These are phyloP conservation scores for Choristoneura rosaceana DNA, from an alignment of 2,888 invertebrate species.

Conservation along the genomic window DNA sequence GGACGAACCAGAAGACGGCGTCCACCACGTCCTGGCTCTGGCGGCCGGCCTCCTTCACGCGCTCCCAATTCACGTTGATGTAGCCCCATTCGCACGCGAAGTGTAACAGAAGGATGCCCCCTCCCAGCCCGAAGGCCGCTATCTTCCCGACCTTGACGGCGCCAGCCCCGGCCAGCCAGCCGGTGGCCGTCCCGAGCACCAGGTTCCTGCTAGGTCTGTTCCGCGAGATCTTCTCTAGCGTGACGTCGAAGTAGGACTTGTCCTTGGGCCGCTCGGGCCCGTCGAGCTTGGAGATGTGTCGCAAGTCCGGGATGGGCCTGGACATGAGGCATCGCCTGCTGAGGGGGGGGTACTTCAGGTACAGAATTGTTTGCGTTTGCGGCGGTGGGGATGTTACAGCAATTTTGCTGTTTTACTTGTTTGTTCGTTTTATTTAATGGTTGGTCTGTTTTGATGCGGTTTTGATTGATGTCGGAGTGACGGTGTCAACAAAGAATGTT, in stretches of 20 bases:
- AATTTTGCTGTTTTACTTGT: not conserved
- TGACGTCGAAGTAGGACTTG: constrained; percentile 57
- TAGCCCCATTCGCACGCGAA: constrained; percentile 95
- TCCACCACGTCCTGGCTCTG: constrained; percentile 91
- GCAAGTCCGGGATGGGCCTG: constrained; percentile 62
- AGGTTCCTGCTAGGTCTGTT: constrained; percentile 63
- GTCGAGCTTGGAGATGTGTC: constrained; percentile 52
- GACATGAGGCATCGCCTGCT: constrained; percentile 62
- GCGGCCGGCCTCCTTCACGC: constrained; percentile 90
- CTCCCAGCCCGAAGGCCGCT: constrained; percentile 95
- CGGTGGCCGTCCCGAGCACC: constrained; percentile 65
- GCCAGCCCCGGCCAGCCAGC: constrained; percentile 90
- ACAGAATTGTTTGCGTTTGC: constrained; percentile 32
- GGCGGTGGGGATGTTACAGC: not conserved
- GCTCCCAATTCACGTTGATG: constrained; percentile 95
- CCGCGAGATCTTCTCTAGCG: constrained; percentile 58
- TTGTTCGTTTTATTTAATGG: not conserved
- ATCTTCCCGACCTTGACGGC: constrained; percentile 94
- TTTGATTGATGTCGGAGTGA: constrained; percentile 20
- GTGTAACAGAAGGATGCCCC: constrained; percentile 94
- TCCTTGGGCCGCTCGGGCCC: constrained; percentile 50
- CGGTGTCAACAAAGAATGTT: not conserved
- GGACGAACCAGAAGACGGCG: constrained; percentile 86
- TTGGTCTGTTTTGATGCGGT: not conserved
- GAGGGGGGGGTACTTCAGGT: constrained; percentile 46